phyloP scores from a whole-genome alignment of 2,113 vertebrate genomes.

The Eurystomus gularis region DNA sequence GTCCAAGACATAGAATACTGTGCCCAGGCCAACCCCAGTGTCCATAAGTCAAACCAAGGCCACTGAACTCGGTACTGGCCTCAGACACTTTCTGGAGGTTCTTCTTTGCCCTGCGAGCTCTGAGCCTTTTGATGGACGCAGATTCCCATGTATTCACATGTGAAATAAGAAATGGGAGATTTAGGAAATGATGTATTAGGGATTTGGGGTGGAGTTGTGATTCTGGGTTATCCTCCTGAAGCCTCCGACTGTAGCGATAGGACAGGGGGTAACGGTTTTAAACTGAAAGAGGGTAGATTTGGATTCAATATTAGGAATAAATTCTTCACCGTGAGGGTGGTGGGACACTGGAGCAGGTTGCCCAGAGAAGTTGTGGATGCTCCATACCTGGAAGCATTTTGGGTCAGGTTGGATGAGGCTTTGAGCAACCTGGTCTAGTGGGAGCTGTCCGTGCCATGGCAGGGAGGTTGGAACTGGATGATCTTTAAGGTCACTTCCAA shows the following conservation, averaged over 20 bases:
- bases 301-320: not conserved
- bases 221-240: not conserved
- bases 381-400: not conserved
- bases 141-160: not conserved
- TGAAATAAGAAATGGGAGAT: not conserved
- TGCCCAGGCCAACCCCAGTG: not conserved
- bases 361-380: not conserved
- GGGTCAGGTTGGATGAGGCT: not conserved
- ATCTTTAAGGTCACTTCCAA: not conserved
- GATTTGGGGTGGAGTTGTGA: not conserved
- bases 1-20: not conserved
- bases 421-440: not conserved
- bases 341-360: not conserved
- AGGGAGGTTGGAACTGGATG: not conserved
- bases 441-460: not conserved
- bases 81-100: not conserved
- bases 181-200: accelerated
- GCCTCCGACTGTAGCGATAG: not conserved
- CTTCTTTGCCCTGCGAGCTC: not conserved
- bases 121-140: not conserved
- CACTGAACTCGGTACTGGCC: accelerated
- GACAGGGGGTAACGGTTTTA: not conserved
- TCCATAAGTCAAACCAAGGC: not conserved
- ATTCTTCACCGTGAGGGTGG: not conserved
- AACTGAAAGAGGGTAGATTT: not conserved